A percentile compares a stretch with the other conserved stretches of the same genome.
phyloP scores from a whole-genome alignment of 2,113 vertebrate species.

The Syrmaticus mikado region DNA sequence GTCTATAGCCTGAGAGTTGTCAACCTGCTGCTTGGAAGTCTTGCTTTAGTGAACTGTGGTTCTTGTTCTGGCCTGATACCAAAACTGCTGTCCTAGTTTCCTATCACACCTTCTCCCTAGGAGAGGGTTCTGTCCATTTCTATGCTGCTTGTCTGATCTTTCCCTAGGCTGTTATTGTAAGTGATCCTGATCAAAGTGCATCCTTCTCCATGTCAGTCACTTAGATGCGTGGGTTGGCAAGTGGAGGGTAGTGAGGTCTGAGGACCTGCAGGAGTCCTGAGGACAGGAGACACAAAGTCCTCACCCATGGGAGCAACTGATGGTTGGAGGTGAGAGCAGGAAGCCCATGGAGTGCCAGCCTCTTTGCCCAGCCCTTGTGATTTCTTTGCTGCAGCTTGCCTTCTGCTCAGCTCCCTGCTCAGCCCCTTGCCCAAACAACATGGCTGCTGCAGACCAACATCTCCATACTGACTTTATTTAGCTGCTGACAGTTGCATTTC shows the following conservation, averaged over 20 bases:
- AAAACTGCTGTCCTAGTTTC: background rate
- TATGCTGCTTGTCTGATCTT: background rate
- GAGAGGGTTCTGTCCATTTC: background rate
- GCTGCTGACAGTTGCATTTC: background rate
- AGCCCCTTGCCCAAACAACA: background rate
- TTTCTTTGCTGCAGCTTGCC: background rate
- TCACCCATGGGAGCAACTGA: background rate
- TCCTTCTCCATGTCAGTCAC: background rate
- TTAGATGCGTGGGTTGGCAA: no score
- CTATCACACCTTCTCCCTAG: background rate
- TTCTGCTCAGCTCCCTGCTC: background rate
- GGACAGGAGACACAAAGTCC: fast-evolving
- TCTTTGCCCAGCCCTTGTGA: background rate
- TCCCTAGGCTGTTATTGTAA: background rate
- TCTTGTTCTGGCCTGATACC: background rate
- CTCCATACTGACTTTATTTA: background rate
- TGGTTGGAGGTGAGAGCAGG: fast-evolving
- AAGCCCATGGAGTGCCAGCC: background rate
- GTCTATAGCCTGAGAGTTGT: background rate
- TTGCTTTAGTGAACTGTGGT: background rate
- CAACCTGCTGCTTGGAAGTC: background rate
- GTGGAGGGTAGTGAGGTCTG: background rate
- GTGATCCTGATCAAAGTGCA: background rate
- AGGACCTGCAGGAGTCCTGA: background rate
- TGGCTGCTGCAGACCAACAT: background rate